Base-by-base conservation (phyloP, 1,140 invertebrate species). In the Cepaea nemoralis region DNA sequence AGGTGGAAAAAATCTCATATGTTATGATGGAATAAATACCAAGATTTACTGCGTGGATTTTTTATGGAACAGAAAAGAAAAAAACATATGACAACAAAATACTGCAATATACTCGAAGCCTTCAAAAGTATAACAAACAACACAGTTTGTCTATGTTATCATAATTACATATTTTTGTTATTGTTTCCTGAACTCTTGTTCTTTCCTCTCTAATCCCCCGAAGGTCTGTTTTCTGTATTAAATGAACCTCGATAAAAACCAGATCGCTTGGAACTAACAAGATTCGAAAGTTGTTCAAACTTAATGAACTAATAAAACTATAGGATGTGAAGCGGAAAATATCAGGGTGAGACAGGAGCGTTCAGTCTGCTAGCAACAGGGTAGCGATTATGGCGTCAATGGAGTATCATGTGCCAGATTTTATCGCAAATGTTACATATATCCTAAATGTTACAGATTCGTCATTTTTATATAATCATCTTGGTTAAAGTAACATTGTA, bases 251-350 rank as follows among this genome's bases (percentile, higher is more conserved):
- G 24, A 19, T 37, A 12, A 66, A 33, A n/a, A 66, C 22, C 22
- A 39, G 50, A 78, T 66, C 10, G 39, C 2, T 75, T 75, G 42
- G 3, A 75, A 75, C 73, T 75, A 75, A 75, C 73, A 50, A 75
- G 73, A 75, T 50, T 50, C 35, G 16, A 75, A 75, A 75, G 73
- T 75, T 75, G 73, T 55, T 75, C 73, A 73, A 73, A 73, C 70
- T 73, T 73, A 73, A 75, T 75, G 40, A 75, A 75, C 73, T 75
- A 75, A 75, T 75, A 75, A 75, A 75, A n/a, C 42, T 42, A 14
- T 2, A 27, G 12, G 39, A 27, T 27, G 16, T 31, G 73, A 50
- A 35, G 42, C 73, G 73, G 73, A 75, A 75, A n/a, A 71, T 71
- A 71, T 39, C 10, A n/a, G 22, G 37, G 24, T 10, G 37, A 71